Evolutionary conservation across 1,140 invertebrate species (phyloP), one percentile per base, ranked within the genome.

Genomic region (Zaprionus africanus): DNA sequence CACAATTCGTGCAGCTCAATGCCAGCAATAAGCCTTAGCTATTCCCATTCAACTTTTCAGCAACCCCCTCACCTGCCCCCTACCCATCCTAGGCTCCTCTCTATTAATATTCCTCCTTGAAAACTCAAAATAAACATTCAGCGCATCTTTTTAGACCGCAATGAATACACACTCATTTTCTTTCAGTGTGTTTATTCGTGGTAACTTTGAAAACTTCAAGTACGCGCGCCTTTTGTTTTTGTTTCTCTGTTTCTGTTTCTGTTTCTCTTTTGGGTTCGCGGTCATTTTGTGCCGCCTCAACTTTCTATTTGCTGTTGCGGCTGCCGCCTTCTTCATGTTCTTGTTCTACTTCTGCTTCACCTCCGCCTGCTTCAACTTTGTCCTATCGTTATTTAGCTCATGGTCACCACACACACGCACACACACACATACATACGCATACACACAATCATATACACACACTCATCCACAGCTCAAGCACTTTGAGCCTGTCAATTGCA

Each of bases 271-370:
- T 60, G 15, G 51, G 76, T 54, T 68, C 68, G 86, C 79, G 85
- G 85, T 85, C 81, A 90, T 78, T 78, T 87, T 81, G 78, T 17
- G 81, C 84, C 76, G 81, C 84, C 76, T 76, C 67, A 81, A 88
- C 71, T 81, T 90, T 80, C 28, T 69, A 79, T 79, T 76, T 78
- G 63, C 74, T 59, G 24, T 72, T 72, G 56, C 43, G 64, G 67
- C 59, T 63, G 49, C 36, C 31, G 31, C 31, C 31, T 34, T 11
- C 31, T 34, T 34, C 31, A 11, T 34, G 31, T 34, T 34, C 31
- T 34, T 34, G 31, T 34, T 34, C 31, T 34, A 34, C 31, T 34
- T 34, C 31, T 46, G 15, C n/a, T 17, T 43, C 7, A 17, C n/a
- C n/a, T 46, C 13, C 53, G 9, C 51, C 49, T n/a, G 22, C 22